A percentile compares a stretch with the other conserved stretches of the same genome.
Conservation (phyloP, 2,797 vertebrate species). For the Mus minutoides region DNA sequence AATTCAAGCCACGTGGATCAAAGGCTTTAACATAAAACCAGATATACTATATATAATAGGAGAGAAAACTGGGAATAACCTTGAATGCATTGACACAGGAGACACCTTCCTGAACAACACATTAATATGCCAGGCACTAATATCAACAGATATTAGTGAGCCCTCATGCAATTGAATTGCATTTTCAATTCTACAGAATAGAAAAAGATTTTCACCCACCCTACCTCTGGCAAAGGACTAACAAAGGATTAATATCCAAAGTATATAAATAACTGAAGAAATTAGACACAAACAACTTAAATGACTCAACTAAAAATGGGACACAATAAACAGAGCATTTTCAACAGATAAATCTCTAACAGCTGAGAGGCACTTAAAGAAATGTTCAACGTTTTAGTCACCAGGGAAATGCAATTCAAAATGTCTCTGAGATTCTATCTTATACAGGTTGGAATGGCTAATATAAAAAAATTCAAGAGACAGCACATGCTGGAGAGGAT, state of each 20-base stretch:
- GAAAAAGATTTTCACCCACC: not conserved
- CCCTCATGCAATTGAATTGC: no score
- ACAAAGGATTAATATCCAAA: not conserved
- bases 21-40: not conserved
- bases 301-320: not conserved
- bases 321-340: not conserved
- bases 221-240: not conserved
- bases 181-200: no score
- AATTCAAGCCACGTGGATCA: not conserved
- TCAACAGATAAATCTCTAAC: not conserved
- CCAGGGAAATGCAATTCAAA: no score
- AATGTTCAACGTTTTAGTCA: no score
- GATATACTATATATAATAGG: not conserved
- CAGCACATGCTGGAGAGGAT: not conserved
- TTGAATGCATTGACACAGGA: no score
- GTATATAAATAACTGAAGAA: not conserved
- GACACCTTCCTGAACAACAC: no score
- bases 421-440: no score
- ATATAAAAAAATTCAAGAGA: not conserved
- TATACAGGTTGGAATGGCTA: not conserved
- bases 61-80: not conserved
- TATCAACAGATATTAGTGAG: not conserved
- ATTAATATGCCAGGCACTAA: not conserved
- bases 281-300: not conserved
- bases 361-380: not conserved